Base-by-base conservation (phyloP, 2,888 invertebrate species). In the Melanotus villosus region DNA sequence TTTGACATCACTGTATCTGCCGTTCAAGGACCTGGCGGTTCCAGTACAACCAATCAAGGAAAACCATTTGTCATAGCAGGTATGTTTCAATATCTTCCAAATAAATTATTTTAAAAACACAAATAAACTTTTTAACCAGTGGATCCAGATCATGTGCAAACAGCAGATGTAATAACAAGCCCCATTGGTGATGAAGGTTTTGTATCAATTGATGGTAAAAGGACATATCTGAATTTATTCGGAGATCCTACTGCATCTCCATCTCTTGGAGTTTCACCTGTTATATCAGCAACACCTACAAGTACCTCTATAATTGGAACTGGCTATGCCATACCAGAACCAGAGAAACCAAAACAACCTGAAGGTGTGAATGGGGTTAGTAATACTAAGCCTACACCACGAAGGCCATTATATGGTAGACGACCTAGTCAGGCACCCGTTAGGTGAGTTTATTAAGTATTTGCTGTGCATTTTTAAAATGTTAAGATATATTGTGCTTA, bases 1-100 rank as follows among this genome's bases (percentile, higher is more conserved):
- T 96, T 96, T 78, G 95, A 96, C 78, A 92, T 96, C 0, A 95
- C 95, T 0, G 92, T 96, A 0, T 94, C 95, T 0, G 96, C 95
- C 0, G 92, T 95, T 68, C 96, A 96, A 81, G 94, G 94, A 1
- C 92, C 93, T 0, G 92, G 92, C 0, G 90, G 90, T 12, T 86
- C 87, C 52, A 67, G 79, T 23, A 77, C 80, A n/a, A 80, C 80
- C 16, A 87, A 80, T 19, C 81, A 82, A 66, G 85, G 84, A 16
- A 86, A 87, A 74, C 88, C 88, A 0, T 87, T 84, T 76, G 84
- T 88, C n/a, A 86, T 87, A 74, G 87, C 88, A 78, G 88, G 88
- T 87, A 80, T 18, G 4, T 19, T 41, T 23, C 6, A 0, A 54
- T 43, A 7, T 32, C 4, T 16, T 30, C 18, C 34, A 16, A 23